These are phyloP conservation scores for Cremastinae sp. DNA, from an alignment of 2,888 invertebrate species.

Conservation along the genomic window DNA sequence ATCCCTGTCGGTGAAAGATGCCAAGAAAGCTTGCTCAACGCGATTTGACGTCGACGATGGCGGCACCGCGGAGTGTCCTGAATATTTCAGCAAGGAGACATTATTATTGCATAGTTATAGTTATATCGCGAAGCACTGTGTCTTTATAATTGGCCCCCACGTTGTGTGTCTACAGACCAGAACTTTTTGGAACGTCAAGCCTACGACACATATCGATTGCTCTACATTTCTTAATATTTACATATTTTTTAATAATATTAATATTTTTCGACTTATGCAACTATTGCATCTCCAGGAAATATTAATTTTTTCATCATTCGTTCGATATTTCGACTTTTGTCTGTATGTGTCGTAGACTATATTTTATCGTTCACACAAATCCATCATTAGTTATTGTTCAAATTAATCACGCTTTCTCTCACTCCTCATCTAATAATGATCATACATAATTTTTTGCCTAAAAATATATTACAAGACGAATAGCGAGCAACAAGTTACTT, in stretches of 20 bases:
- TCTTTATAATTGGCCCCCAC: slow-evolving; percentile 77
- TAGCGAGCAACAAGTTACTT: background rate
- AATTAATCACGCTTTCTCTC: slow-evolving; percentile 47
- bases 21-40: slow-evolving; percentile 71
- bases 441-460: slow-evolving; percentile 42
- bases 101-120: slow-evolving; percentile 73
- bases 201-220: slow-evolving; percentile 29
- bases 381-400: slow-evolving; percentile 33
- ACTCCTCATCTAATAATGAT: slow-evolving; percentile 32
- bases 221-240: no score
- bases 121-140: slow-evolving; percentile 62
- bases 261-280: no score
- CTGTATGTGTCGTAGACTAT: slow-evolving; percentile 21
- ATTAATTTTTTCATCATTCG: no score
- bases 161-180: slow-evolving; percentile 75
- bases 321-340: slow-evolving; percentile 5
- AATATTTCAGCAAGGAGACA: slow-evolving; percentile 75
- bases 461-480: slow-evolving; percentile 8
- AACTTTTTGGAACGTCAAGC: slow-evolving; percentile 6
- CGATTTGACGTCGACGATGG: slow-evolving; percentile 38
- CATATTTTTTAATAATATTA: no score
- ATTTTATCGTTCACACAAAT: slow-evolving; percentile 24
- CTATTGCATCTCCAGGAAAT: no score
- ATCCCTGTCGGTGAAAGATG: slow-evolving; percentile 71
- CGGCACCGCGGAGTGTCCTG: slow-evolving; percentile 68